These are phyloP conservation scores for Camponotus pennsylvanicus DNA, from an alignment of 1,140 invertebrate genomes.

Conservation along the genomic window DNA sequence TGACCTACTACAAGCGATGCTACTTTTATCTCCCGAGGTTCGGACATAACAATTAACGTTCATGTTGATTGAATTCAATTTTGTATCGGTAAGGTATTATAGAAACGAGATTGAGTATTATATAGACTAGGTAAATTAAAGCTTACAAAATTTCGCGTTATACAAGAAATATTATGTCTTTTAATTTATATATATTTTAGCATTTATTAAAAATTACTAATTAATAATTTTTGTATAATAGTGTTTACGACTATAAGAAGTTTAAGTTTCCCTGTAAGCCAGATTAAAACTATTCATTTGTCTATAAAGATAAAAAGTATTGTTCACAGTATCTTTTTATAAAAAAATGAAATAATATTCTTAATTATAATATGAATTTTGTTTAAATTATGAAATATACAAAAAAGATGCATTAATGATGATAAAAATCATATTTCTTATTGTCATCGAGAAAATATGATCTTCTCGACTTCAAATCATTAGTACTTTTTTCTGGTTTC, in stretches of 20 bases:
- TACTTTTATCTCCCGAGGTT: slow-evolving; percentile 9
- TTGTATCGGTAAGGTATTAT: not conserved
- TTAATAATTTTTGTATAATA: not conserved
- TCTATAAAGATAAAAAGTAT: not conserved
- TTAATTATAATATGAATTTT: not conserved
- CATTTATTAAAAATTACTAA: not conserved
- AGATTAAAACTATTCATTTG: not conserved
- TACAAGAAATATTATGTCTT: not conserved
- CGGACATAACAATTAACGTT: not conserved
- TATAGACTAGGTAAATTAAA: not conserved
- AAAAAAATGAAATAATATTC: not conserved
- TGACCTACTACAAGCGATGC: not conserved
- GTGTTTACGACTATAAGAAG: not conserved
- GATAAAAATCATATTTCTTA: not conserved
- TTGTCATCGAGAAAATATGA: not conserved
- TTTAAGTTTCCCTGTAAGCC: not conserved
- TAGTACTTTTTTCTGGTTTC: not conserved
- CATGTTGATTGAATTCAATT: not conserved
- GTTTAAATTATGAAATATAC: not conserved
- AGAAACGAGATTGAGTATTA: not conserved
- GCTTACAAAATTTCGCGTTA: not conserved
- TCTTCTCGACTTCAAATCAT: not conserved
- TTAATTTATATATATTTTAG: not conserved
- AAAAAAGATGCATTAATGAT: not conserved
- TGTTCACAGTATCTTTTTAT: not conserved